Base-by-base conservation (phyloP, 2,888 invertebrate species). In the Clitarchus hookeri region DNA sequence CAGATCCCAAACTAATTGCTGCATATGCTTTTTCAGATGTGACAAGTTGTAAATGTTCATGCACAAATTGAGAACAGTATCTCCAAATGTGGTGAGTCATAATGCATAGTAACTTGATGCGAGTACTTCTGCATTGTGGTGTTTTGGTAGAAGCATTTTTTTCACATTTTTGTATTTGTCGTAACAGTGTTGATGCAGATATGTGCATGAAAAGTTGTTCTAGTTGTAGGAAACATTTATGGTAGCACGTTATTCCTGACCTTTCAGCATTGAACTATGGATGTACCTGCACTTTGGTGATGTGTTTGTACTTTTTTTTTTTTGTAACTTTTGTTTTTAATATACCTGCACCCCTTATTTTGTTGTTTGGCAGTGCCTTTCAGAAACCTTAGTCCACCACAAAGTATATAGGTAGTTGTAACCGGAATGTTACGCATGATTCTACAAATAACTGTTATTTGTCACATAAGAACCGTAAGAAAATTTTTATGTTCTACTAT, bases 1-100 rank as follows among this genome's bases (percentile, higher is more conserved):
- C 11, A 9, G 23, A 23, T 65, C 65, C 65, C n/a, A 65, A 65
- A 65, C 65, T 65, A 19, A 65, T 65, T 65, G n/a, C 19, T 65
- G 65, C 65, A 65, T 65, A 65, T 65, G 65, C 65, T 65, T 65
- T 65, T 65, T 65, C 65, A 65, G 65, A 65, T 65, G n/a, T 65
- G 13, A 65, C 65, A 23, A 65, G 65, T 65, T 65, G 16, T 16
- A 65, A 65, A 23, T 23, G 65, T 65, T 65, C 65, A 65, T 65
- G 65, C 65, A 65, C 19, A 65, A 65, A 16, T 65, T n/a, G 65
- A 65, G 65, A 65, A 65, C 19, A 65, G 8, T n/a, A 65, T 65
- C 65, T 65, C 13, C 65, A 65, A 65, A 65, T 65, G 65, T 65
- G 65, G 65, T 65, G 65, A 65, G 65, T 65, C 23, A n/a, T 65